Evolutionary conservation across 2,797 vertebrate genomes (phyloP), one percentile per base, ranked within the genome.

Genomic region (Diplodus sargus): DNA sequence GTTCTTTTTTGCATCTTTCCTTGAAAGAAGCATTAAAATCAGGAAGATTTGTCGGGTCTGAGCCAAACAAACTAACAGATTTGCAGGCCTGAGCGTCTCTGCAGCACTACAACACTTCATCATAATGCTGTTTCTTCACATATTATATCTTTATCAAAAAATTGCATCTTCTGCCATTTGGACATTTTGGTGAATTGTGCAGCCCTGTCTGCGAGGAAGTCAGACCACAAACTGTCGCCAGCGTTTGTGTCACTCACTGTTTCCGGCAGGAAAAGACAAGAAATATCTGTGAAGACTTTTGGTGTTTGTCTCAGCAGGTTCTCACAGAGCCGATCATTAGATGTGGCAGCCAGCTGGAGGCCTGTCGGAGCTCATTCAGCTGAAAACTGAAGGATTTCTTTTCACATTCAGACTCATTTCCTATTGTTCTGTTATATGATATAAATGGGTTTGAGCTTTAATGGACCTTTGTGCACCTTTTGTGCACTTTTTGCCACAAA

Each of bases 331-430:
- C 60, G 7, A 59, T 75, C 39, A 81, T 76, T 17, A 58, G 42
- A 75, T 61, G 70, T 81, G 77, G 67, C 79, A 85, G 70, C 65
- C 82, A 86, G 49, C 78, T 82, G 82, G 60, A 74, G 68, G 5
- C 49, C 48, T 39, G 47, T 84, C 74, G 59, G 23, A 6, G 18
- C 42, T 79, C 6, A 63, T 81, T 76, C 25, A 67, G 45, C 42
- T 49, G 43, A 60, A 56, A 25, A 30, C 23, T 64, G 18, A 54
- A 47, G 25, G 18, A 23, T 43, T 28, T 45, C 39, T n/a, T 23
- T 51, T 43, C 28, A 48, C 3, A 54, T 12, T 67, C 11, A 66
- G 51, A 20, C 13, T 28, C 3, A 43, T 69, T 53, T 82, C 65
- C 22, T 2, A 17, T 47, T 65, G 18, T 51, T 57, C 25, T 47